phyloP scores from a whole-genome alignment of 2,113 vertebrate species.

The Ammodramus savannarum region DNA sequence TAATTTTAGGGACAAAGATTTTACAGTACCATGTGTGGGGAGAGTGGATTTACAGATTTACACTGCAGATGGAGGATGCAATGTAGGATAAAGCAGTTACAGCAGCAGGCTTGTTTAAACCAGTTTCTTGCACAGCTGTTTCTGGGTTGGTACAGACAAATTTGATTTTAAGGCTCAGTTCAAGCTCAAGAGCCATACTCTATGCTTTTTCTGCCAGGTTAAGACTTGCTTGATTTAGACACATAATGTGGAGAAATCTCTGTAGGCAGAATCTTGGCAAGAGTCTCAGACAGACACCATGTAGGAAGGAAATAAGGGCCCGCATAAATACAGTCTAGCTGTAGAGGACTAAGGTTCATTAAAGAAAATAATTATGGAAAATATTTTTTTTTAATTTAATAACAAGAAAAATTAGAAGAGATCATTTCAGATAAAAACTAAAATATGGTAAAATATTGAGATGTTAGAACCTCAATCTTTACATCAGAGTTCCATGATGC shows the following conservation, averaged over 20 bases:
- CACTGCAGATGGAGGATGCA: background rate
- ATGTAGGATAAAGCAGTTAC: background rate
- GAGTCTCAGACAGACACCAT: background rate
- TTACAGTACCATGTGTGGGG: background rate
- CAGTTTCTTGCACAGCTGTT: background rate
- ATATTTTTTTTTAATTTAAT: background rate
- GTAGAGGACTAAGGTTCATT: background rate
- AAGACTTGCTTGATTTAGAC: background rate
- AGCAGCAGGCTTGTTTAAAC: background rate
- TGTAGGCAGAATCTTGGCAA: background rate
- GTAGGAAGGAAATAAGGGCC: background rate
- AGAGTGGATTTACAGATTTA: background rate
- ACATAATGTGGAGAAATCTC: background rate
- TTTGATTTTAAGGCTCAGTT: background rate
- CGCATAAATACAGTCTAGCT: background rate
- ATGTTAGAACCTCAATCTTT: background rate
- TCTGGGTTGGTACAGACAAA: background rate
- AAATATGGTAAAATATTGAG: background rate
- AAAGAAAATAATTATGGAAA: background rate
- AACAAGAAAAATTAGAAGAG: background rate
- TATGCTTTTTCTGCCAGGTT: background rate
- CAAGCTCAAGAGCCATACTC: background rate
- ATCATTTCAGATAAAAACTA: background rate
- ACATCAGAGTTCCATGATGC: background rate
- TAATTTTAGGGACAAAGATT: background rate